Evolutionary conservation across 1,140 invertebrate genomes (phyloP).

Genomic region (Drosophila prosaltans): DNA sequence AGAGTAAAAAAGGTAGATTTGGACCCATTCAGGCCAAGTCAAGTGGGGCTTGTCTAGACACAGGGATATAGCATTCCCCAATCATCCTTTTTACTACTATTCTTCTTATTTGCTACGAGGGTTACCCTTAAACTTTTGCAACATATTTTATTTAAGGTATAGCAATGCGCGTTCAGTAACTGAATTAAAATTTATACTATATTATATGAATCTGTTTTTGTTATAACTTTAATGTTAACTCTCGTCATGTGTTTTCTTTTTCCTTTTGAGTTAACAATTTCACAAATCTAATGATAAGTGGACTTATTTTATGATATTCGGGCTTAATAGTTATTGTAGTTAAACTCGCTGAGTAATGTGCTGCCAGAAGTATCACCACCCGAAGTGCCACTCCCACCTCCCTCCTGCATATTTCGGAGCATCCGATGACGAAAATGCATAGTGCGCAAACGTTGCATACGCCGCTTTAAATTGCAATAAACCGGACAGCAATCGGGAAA

Average conservation of each 20-base stretch:
- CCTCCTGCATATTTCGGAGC: conserved; percentile 70
- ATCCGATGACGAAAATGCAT: conserved; percentile 79
- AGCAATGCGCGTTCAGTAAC: too few relatives aligned
- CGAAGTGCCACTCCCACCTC: background rate
- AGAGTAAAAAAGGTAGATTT: background rate
- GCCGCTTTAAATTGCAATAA: conserved; percentile 79
- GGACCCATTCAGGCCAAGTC: background rate
- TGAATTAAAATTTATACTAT: too few relatives aligned
- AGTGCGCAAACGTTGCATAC: conserved; percentile 76
- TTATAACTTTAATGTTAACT: background rate
- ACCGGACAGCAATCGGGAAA: conserved; percentile 81
- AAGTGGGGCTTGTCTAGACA: background rate
- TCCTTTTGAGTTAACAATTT: conserved; percentile 20
- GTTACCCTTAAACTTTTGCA: background rate
- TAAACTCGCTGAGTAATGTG: conserved; percentile 66
- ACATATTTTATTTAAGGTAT: too few relatives aligned
- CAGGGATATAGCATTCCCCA: background rate
- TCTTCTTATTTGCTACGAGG: background rate
- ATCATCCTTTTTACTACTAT: background rate
- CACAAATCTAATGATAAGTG: conserved; percentile 36
- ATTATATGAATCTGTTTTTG: too few relatives aligned
- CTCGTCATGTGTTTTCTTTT: background rate
- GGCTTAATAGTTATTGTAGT: conserved; percentile 68
- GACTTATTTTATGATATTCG: background rate
- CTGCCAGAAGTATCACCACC: conserved; percentile 44